A percentile compares a stretch with the other conserved stretches of the same genome.
phyloP scores from a whole-genome alignment of 2,797 vertebrate species.

The Poecilia picta region DNA sequence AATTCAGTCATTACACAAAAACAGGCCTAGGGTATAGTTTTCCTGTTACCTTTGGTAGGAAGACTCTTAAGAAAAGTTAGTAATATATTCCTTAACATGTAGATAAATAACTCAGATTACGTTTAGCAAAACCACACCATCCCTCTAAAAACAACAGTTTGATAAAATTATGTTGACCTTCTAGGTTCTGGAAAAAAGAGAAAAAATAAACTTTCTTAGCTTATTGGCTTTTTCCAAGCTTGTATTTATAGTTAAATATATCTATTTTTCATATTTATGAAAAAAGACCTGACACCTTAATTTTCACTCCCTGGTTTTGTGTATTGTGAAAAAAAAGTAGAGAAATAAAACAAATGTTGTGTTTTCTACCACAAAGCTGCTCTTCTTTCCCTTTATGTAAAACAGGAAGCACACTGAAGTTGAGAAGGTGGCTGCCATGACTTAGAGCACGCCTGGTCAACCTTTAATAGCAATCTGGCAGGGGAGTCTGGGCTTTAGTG shows the following conservation, averaged over 20 bases:
- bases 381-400: conserved; percentile 46
- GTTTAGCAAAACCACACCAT: conserved; percentile 40
- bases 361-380: conserved; percentile 15
- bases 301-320: conserved; percentile 19
- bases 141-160: conserved; percentile 28
- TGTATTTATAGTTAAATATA: conserved; percentile 66
- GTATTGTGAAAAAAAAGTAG: not conserved
- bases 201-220: not conserved
- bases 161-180: conserved; percentile 66
- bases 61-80: conserved; percentile 40
- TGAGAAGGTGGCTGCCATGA: conserved; percentile 45
- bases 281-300: conserved; percentile 8
- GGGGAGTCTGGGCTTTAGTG: conserved; percentile 44
- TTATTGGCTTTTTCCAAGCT: conserved; percentile 54
- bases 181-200: conserved; percentile 37
- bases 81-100: conserved; percentile 52
- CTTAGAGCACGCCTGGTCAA: conserved; percentile 43
- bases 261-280: conserved; percentile 58
- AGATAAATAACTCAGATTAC: conserved; percentile 56
- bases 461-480: conserved; percentile 55
- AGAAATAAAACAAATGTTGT: not conserved
- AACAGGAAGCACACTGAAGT: conserved; percentile 1
- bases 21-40: conserved; percentile 40
- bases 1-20: conserved; percentile 29
- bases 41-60: conserved; percentile 49